Base-by-base conservation (phyloP, 2,888 invertebrate species). In the Agonopterix heracliana region DNA sequence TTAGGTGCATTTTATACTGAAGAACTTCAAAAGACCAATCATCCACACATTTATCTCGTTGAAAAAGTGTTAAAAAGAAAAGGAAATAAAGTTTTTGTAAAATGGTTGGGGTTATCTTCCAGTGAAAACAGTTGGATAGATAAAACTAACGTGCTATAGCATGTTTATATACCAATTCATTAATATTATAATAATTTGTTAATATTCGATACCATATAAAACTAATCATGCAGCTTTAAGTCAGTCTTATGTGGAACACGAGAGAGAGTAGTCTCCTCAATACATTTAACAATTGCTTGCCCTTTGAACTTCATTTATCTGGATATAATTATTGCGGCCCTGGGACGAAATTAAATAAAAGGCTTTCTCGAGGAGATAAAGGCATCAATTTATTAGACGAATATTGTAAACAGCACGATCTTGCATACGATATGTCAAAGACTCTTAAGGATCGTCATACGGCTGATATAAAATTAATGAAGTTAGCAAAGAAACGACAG, bases 401-500 rank as follows among this genome's bases (percentile, higher is more conserved):
- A 43, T 46, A 43, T 46, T 61, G 62, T 47, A 62, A 51, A 44
- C 10, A 51, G 3, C 61, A 60, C 55, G 61, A 62, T 26, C 59
- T 59, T 42, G 54, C 59, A 9, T 61, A 59, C 41, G 10, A 42
- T 8, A 45, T 2, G 14, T 14, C 14, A 14, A 57, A 36, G 13
- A 17, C 51, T 53, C 47, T 63, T 47, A 17, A 45, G 11, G 50
- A 55, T 42, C 56, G 74, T 42, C 64, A 74, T 53, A 53, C 56
- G 45, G 78, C 77, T 1, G 77, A 82, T 60, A 54, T 60, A 50
- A 34, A 57, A 14, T 55, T 78, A 9, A 56, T 60, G 9, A 57
- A 48, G 34, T 44, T 42, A 44, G 51, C 44, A 13, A 44, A 44
- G 26, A 45, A 41, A 11, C 10, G 41, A 2, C 1, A 1, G 11